Conservation (phyloP, 64 coral and sea anemone genomes). For the Dendrophyllia cribrosa region DNA sequence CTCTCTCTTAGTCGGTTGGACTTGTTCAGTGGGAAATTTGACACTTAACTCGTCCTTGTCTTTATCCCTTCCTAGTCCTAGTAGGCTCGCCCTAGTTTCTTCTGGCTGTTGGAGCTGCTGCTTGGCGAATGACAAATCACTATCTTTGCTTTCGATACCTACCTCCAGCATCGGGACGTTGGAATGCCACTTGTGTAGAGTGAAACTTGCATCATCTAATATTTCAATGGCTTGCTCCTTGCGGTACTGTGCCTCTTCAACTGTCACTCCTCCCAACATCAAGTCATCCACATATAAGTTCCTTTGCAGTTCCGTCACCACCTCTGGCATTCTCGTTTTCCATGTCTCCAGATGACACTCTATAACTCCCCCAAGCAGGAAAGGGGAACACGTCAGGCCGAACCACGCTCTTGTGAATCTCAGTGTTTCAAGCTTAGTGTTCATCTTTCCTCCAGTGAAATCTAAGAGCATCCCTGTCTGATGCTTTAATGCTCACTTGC, state of each 20-base stretch:
- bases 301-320: background rate
- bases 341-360: background rate
- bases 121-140: slow-evolving; percentile 24
- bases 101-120: slow-evolving; percentile 20
- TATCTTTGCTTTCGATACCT: background rate
- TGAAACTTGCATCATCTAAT: slow-evolving; percentile 19
- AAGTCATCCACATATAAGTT: background rate
- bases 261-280: background rate
- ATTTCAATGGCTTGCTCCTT: slow-evolving; percentile 9
- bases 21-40: background rate
- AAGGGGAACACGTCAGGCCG: slow-evolving; percentile 1
- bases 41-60: slow-evolving; percentile 28
- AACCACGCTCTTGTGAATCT: slow-evolving; percentile 6
- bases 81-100: background rate
- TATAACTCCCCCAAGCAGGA: background rate
- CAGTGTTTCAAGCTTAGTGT: background rate
- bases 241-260: background rate
- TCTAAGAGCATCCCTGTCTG: slow-evolving; percentile 21
- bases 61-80: slow-evolving; percentile 34
- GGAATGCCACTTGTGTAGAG: slow-evolving; percentile 40
- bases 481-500: background rate
- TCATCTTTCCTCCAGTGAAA: slow-evolving; percentile 13
- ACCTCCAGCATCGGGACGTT: slow-evolving; percentile 12
- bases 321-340: background rate
- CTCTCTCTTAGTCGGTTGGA: background rate